These are phyloP conservation scores for Ctenopoma multispine DNA, from an alignment of 2,797 vertebrate genomes.

Conservation along the genomic window DNA sequence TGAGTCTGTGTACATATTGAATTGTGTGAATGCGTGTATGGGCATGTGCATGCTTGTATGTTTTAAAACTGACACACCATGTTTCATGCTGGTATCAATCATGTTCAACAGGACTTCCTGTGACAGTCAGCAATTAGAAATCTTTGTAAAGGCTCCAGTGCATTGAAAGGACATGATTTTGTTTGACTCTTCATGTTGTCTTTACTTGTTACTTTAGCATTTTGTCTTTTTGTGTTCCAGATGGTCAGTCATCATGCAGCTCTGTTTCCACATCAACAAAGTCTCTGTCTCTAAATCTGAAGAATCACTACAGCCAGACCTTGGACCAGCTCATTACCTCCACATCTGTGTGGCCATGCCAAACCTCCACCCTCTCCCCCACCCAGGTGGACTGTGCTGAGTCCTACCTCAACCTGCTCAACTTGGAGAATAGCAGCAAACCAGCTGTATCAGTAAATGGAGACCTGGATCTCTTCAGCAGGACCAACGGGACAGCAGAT, in stretches of 20 bases:
- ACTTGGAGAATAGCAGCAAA: conserved; percentile 77
- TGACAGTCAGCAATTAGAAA: too few relatives aligned
- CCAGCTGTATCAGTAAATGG: conserved; percentile 20
- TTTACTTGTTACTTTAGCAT: not conserved
- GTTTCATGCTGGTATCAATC: conserved; percentile 46
- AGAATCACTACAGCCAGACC: conserved; percentile 85
- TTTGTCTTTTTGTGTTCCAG: conserved; percentile 62
- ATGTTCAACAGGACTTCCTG: conserved; percentile 28
- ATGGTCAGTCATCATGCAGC: conserved; percentile 77
- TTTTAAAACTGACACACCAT: conserved; percentile 32
- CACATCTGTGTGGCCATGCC: conserved; percentile 78
- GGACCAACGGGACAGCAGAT: conserved; percentile 72
- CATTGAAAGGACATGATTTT: too few relatives aligned
- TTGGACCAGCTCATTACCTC: conserved; percentile 86
- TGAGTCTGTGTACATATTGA: not conserved
- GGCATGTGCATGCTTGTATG: not conserved
- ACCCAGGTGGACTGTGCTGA: conserved; percentile 69
- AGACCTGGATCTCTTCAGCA: conserved; percentile 57
- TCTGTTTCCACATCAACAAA: conserved; percentile 68
- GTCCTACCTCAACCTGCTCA: conserved; percentile 88
- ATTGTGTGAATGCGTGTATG: not conserved
- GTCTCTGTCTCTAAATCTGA: conserved; percentile 88
- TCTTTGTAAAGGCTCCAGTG: too few relatives aligned
- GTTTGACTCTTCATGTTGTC: too few relatives aligned
- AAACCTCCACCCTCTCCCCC: conserved; percentile 59